A percentile compares a stretch with the other conserved stretches of the same genome.
Conservation (phyloP, 30 jellyfish, hydroid and myxozoan species). For the Catostylus mosaicus region DNA sequence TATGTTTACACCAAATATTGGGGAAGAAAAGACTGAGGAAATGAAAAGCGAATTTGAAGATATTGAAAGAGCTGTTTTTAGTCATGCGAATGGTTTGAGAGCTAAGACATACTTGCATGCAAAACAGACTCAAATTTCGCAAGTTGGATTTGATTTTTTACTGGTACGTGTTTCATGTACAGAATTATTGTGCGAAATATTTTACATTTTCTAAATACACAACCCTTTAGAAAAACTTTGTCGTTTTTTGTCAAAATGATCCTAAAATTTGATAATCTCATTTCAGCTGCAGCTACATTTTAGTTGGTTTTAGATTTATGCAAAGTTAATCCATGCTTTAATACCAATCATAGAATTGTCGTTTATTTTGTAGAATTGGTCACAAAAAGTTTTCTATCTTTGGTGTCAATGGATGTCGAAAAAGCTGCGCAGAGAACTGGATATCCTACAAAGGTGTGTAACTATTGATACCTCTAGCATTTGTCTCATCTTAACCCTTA, state of each 20-base stretch:
- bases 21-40: conserved; percentile 21
- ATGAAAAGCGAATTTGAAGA: conserved; percentile 31
- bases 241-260: too few relatives aligned
- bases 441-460: conserved; percentile 46
- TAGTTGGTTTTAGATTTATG: too few relatives aligned
- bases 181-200: too few relatives aligned
- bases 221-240: too few relatives aligned
- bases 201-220: too few relatives aligned
- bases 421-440: conserved; percentile 52
- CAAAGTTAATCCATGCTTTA: too few relatives aligned
- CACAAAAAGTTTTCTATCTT: neutral
- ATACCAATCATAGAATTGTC: too few relatives aligned
- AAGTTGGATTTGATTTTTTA: conserved; percentile 9
- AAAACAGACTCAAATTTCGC: neutral
- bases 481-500: too few relatives aligned
- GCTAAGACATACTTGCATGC: conserved; percentile 22
- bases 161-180: conserved; percentile 46
- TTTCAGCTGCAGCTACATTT: too few relatives aligned
- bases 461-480: too few relatives aligned
- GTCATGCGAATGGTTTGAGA: conserved; percentile 6
- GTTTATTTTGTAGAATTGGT: conserved; percentile 14
- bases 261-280: too few relatives aligned
- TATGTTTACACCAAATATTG: conserved; percentile 19
- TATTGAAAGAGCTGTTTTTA: conserved; percentile 16
- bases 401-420: conserved; percentile 67